Evolutionary conservation across 2,113 vertebrate species (phyloP), one percentile per base, ranked within the genome.

Genomic region (Polyodon spathula): DNA sequence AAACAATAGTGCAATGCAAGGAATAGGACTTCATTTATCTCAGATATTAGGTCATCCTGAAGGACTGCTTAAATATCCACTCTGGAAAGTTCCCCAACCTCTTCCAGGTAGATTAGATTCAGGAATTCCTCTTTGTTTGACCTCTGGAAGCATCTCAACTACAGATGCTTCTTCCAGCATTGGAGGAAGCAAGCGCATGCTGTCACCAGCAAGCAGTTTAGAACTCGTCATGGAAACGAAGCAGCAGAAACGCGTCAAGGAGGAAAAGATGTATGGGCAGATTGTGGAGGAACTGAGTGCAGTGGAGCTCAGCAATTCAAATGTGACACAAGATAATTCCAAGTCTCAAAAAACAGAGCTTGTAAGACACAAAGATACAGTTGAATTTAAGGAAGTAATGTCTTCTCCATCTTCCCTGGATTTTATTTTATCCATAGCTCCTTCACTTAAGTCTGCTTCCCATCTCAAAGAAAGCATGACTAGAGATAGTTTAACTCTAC

Each of bases 261-360:
- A 98, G 68, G 96, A 98, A 79, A 89, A 90, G 71, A 98, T 98
- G 93, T 98, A 93, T 9, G 95, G 96, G 3, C 96, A 94, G 78
- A 97, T 98, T 38, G 89, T 97, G 3, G 93, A 94, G 73, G 95
- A 97, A 59, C 85, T 97, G 64, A 90, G 95, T n/a, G 95, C 94
- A 0, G 93, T 96, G 60, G 95, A 97, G 70, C 83, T 97, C 40
- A 94, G 90, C 63, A 94, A 89, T 58, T 88, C 91, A 0, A 81
- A 90, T 68, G 78, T 90, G 64, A 90, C 90, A 54, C 91, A 91
- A 68, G 81, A 78, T 63, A 71, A 81, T 15, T 69, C 73, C 54
- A 83, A 84, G 65, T 64, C 82, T 4, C 84, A 86, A 59, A 89
- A 89, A 51, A 84, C 82, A 65, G 85, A 84, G 50, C 66, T 82